Percentiles rank a stretch among this genome's conserved stretches.
Evolutionary conservation across 92 coral and sea anemone species (phyloP).

Genomic region (Phymanthus crucifer): DNA sequence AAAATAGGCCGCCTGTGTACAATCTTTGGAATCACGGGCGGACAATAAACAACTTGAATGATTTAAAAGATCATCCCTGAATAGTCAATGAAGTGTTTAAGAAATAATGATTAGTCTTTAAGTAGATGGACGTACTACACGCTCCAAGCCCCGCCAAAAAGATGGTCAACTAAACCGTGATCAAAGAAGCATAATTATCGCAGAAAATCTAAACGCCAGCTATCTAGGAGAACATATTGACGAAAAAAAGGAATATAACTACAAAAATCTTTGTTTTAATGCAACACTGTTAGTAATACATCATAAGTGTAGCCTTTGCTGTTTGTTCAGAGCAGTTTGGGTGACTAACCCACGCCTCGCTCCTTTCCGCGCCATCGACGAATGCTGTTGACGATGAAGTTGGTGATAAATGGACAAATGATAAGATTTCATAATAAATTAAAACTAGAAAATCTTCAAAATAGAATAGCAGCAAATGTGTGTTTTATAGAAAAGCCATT

Average conservation of each 20-base stretch:
- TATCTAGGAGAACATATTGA: not conserved
- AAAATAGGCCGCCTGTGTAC: not conserved
- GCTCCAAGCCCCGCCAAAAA: not conserved
- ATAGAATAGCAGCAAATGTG: too few relatives aligned
- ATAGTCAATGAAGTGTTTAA: slow-evolving; percentile 19
- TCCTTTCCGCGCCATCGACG: too few relatives aligned
- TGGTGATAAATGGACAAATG: too few relatives aligned
- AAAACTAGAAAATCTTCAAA: too few relatives aligned
- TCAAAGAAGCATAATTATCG: not conserved
- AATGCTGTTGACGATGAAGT: too few relatives aligned
- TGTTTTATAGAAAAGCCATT: too few relatives aligned
- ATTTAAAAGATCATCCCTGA: slow-evolving; percentile 12
- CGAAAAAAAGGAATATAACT: not conserved
- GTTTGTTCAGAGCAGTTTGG: too few relatives aligned
- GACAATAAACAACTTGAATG: slow-evolving; percentile 14
- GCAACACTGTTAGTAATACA: too few relatives aligned
- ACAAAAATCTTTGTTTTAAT: not conserved
- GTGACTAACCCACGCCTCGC: too few relatives aligned
- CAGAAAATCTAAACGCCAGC: not conserved
- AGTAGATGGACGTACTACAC: not conserved
- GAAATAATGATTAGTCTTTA: not conserved
- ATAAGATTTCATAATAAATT: too few relatives aligned
- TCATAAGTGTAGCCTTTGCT: too few relatives aligned
- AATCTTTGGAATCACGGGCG: not conserved
- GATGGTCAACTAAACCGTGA: not conserved